Conservation (phyloP, 2,888 invertebrate genomes). For the Lasioglossum marginatum region DNA sequence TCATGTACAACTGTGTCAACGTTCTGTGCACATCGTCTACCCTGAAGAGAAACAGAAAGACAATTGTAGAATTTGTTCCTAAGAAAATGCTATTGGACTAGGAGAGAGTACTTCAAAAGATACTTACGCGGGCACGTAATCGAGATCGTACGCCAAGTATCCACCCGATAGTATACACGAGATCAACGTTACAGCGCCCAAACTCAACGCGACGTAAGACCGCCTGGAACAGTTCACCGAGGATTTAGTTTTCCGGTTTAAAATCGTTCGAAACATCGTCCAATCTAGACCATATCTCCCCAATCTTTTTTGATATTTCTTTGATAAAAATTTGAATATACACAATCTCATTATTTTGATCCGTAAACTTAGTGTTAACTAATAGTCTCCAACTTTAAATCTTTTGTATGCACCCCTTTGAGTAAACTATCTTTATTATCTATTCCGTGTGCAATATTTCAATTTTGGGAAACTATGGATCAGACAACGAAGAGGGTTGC, state of each 20-base stretch:
- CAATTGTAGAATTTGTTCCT: neutral
- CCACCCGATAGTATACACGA: slow-evolving; percentile 78
- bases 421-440: neutral
- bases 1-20: slow-evolving; percentile 83
- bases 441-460: neutral
- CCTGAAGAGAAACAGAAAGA: slow-evolving; percentile 71
- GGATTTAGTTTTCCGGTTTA: neutral
- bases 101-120: neutral
- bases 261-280: too few species aligned
- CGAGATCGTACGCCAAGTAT: slow-evolving; percentile 81
- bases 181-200: slow-evolving; percentile 72
- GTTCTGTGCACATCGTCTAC: slow-evolving; percentile 83
- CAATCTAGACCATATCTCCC: too few species aligned
- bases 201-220: slow-evolving; percentile 77
- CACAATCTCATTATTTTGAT: too few species aligned
- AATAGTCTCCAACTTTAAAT: too few species aligned
- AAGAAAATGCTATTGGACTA: too few species aligned
- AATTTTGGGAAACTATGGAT: neutral
- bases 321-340: too few species aligned
- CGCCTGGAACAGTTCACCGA: slow-evolving; percentile 77
- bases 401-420: too few species aligned
- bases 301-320: too few species aligned
- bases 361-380: too few species aligned
- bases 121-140: slow-evolving; percentile 85
- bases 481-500: neutral